Evolutionary conservation across 2,797 vertebrate genomes (phyloP).

Genomic region (Ficedula albicollis): DNA sequence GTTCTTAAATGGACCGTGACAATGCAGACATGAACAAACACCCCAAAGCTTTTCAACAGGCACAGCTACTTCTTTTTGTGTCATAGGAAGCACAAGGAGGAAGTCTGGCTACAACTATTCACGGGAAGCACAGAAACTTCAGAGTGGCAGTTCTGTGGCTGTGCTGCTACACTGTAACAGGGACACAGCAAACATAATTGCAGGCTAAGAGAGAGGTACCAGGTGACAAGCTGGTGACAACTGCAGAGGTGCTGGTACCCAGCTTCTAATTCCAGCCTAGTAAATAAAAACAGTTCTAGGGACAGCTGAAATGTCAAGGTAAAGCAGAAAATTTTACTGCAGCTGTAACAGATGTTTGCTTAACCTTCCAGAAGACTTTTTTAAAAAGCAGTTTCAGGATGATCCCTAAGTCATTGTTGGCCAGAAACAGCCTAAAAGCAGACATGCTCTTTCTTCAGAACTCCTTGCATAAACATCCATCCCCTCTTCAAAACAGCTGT

Average conservation of each 20-base stretch:
- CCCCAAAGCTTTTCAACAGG: background rate
- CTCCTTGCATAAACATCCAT: background rate
- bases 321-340: background rate
- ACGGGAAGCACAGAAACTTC: background rate
- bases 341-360: background rate
- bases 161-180: background rate
- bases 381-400: background rate
- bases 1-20: background rate
- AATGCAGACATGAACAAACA: background rate
- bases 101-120: background rate
- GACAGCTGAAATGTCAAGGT: background rate
- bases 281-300: background rate
- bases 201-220: background rate
- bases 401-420: background rate
- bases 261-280: background rate
- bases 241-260: background rate
- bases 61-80: background rate
- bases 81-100: background rate
- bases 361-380: background rate
- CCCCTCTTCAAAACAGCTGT: background rate
- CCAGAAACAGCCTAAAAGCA: background rate
- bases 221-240: background rate
- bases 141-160: background rate
- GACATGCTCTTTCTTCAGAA: background rate
- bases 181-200: background rate